Evolutionary conservation across 1,140 invertebrate genomes (phyloP), one percentile per base, ranked within the genome.

Genomic region (Hyles euphorbiae): DNA sequence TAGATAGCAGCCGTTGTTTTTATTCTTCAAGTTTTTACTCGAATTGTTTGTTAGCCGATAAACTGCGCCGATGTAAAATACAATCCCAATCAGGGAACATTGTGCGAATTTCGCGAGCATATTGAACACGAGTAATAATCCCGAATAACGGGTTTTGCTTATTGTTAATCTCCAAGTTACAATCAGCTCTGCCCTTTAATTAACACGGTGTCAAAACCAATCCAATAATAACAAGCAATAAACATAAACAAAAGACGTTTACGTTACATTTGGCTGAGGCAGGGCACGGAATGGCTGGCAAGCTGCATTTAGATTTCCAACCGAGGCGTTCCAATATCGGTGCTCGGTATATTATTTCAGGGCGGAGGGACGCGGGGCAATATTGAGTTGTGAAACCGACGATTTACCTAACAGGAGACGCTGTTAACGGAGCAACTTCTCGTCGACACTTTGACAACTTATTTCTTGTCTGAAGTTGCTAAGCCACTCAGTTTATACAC

Each of bases 391-490:
- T 80, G 76, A 83, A 84, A 81, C 83, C 81, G 65, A 82, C 78
- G 79, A 81, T 88, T 87, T 83, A 86, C 83, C 78, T 87, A 82
- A 82, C 75, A 79, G 78, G 60, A 78, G 77, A 72, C 72, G 73
- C 74, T 83, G 76, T 78, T 83, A 80, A 77, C 78, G 65, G 77
- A 81, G 65, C 63, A 88, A 87, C 83, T 86, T 86, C 74, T 76
- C 66, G 76, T 72, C 71, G 83, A 87, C 85, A 86, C 82, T 88
- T 84, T 88, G 83, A 87, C 83, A 88, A 88, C 83, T 87, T 87
- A 86, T 88, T 88, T 86, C 86, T 85, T 85, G 82, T 86, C 79
- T 83, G 58, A 60, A 84, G 76, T 82, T 84, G 60, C 76, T 83
- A 78, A 86, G 74, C 73, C 73, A 79, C 74, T 76, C 74, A 61